Evolutionary conservation across 92 coral and sea anemone genomes (phyloP).

Genomic region (Bergia sp.): DNA sequence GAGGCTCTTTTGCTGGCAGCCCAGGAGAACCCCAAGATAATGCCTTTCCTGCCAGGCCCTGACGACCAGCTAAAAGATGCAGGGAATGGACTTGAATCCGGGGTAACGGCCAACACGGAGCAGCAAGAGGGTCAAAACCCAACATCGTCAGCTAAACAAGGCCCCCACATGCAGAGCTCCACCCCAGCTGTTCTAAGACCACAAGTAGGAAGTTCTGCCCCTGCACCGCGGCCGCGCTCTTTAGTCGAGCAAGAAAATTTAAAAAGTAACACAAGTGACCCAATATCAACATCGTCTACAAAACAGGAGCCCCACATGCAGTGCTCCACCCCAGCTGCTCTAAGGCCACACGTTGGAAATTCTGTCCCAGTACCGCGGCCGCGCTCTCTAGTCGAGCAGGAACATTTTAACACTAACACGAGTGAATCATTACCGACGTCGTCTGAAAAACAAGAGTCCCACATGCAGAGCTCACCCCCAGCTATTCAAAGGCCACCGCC

Average conservation of each 20-base stretch:
- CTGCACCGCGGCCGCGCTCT: constrained; percentile 8
- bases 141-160: not conserved
- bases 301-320: not conserved
- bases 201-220: not conserved
- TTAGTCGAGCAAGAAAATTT: not conserved
- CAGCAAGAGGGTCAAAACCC: not conserved
- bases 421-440: not conserved
- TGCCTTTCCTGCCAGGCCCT: constrained; percentile 64
- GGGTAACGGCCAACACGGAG: not conserved
- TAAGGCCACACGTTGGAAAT: not conserved
- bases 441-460: not conserved
- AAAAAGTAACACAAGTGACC: not conserved
- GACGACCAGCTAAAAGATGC: not conserved
- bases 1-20: constrained; percentile 91
- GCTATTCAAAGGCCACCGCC: not conserved
- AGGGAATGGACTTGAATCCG: not conserved
- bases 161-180: not conserved
- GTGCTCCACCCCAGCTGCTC: not conserved
- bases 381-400: constrained; percentile 4
- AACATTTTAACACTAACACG: not conserved
- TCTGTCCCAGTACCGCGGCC: constrained; percentile 9
- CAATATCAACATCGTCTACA: not conserved
- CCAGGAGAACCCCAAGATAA: constrained; percentile 81
- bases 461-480: not conserved
- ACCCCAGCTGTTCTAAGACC: not conserved